Evolutionary conservation across 2,113 vertebrate species (phyloP).

Genomic region (Synchiropus splendidus): DNA sequence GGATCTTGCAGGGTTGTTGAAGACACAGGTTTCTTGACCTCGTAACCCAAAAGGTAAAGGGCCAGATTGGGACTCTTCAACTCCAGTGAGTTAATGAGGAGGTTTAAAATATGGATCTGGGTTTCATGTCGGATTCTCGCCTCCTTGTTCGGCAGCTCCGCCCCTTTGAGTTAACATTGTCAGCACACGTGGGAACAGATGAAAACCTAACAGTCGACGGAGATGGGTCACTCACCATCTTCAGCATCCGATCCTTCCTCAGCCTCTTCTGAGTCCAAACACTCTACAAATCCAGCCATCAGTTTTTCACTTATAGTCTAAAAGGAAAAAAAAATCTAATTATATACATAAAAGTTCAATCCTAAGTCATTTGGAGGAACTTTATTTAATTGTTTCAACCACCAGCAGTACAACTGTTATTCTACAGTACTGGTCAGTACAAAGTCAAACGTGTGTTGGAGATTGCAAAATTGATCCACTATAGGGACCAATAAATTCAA

Average conservation of each 20-base stretch:
- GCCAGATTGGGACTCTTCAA: conserved; percentile 85
- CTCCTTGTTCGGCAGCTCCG: conserved; percentile 71
- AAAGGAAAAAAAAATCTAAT: background rate
- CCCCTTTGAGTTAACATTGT: conserved; percentile 27
- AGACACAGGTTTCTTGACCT: conserved; percentile 89
- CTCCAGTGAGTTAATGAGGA: conserved; percentile 92
- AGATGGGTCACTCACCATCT: conserved; percentile 65
- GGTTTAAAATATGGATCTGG: conserved; percentile 91
- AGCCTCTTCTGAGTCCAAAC: conserved; percentile 87
- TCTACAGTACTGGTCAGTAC: too few species aligned
- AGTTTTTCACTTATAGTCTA: conserved; percentile 85
- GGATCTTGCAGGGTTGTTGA: conserved; percentile 93
- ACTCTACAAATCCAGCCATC: conserved; percentile 96
- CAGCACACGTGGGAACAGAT: background rate
- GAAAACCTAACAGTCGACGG: background rate
- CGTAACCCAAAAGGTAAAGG: conserved; percentile 88
- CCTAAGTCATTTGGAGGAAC: too few species aligned
- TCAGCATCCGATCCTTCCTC: conserved; percentile 78
- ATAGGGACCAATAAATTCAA: too few species aligned
- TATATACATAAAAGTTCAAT: too few species aligned
- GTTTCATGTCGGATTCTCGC: conserved; percentile 82
- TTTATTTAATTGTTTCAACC: too few species aligned
- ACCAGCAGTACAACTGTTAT: too few species aligned
- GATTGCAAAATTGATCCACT: too few species aligned
- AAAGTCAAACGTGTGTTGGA: too few species aligned